Evolutionary conservation across 2,113 vertebrate species (phyloP).

Genomic region (Tonatia bakeri): DNA sequence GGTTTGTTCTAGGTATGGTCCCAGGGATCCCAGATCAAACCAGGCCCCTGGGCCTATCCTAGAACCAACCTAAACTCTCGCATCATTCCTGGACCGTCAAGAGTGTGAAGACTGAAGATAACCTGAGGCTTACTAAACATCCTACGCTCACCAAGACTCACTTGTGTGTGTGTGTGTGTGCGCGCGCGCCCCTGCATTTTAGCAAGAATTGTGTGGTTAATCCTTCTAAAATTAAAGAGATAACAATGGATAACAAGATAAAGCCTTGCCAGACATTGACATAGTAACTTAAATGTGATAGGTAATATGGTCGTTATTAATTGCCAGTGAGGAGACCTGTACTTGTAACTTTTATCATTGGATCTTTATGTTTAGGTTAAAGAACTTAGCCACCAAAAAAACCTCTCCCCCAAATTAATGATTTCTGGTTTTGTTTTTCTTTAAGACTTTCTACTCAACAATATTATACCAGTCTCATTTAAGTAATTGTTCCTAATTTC

Average conservation of each 20-base stretch:
- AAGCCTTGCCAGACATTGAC: neutral
- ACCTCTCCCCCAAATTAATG: neutral
- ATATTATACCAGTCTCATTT: neutral
- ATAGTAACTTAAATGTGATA: slow-evolving; percentile 16
- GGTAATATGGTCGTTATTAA: neutral
- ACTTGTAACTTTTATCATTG: slow-evolving; percentile 1
- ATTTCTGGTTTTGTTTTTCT: neutral
- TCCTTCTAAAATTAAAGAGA: neutral
- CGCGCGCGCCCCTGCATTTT: neutral
- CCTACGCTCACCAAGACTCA: neutral
- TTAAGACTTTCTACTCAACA: neutral
- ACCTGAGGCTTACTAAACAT: neutral
- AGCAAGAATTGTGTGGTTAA: neutral
- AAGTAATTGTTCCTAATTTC: neutral
- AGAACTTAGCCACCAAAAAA: neutral
- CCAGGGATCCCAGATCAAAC: slow-evolving; percentile 76
- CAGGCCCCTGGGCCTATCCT: slow-evolving; percentile 77
- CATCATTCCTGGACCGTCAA: slow-evolving; percentile 60
- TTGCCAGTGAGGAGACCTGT: neutral
- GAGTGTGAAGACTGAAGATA: slow-evolving; percentile 62
- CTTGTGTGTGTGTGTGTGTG: too few relatives aligned
- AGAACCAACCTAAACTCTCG: slow-evolving; percentile 73
- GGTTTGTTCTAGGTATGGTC: slow-evolving; percentile 77
- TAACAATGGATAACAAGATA: neutral
- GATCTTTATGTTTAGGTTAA: slow-evolving; percentile 16